phyloP scores from a whole-genome alignment of 1,140 invertebrate species.

The Drosophila rhopaloa region DNA sequence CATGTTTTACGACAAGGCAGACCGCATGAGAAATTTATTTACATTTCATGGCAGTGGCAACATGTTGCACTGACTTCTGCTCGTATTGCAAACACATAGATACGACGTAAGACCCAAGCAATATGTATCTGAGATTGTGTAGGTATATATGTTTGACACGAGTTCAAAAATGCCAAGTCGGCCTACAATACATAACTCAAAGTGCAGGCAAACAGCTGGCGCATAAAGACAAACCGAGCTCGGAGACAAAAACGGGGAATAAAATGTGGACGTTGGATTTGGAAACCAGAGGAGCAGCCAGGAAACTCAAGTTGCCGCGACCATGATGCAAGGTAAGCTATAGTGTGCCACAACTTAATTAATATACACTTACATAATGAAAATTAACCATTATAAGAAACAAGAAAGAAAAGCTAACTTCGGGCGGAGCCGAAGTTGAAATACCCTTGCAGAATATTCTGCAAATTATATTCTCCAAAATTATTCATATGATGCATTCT shows the following conservation, averaged over 20 bases:
- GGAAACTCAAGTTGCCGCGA: neutral
- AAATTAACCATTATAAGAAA: too few relatives aligned
- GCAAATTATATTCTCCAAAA: too few relatives aligned
- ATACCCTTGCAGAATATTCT: too few relatives aligned
- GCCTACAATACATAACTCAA: conserved; percentile 76
- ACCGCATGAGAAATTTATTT: conserved; percentile 82
- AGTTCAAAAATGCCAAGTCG: conserved; percentile 67
- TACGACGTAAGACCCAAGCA: conserved; percentile 3
- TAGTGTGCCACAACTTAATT: too few relatives aligned
- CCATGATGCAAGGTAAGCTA: neutral
- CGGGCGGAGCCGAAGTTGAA: too few relatives aligned
- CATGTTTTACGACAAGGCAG: conserved; percentile 78
- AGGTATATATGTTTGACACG: conserved; percentile 66
- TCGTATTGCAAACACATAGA: conserved; percentile 13
- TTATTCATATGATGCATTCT: too few relatives aligned
- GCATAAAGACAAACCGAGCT: conserved; percentile 28
- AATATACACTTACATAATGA: too few relatives aligned
- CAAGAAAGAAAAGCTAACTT: too few relatives aligned
- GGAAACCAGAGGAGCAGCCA: neutral
- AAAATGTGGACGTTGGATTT: neutral
- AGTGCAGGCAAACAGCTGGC: conserved; percentile 76
- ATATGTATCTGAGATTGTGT: conserved; percentile 8
- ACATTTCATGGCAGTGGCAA: conserved; percentile 77
- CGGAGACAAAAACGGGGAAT: neutral
- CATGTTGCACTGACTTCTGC: conserved; percentile 70